Conservation (phyloP, 2,888 invertebrate species). For the Spodoptera littoralis region DNA sequence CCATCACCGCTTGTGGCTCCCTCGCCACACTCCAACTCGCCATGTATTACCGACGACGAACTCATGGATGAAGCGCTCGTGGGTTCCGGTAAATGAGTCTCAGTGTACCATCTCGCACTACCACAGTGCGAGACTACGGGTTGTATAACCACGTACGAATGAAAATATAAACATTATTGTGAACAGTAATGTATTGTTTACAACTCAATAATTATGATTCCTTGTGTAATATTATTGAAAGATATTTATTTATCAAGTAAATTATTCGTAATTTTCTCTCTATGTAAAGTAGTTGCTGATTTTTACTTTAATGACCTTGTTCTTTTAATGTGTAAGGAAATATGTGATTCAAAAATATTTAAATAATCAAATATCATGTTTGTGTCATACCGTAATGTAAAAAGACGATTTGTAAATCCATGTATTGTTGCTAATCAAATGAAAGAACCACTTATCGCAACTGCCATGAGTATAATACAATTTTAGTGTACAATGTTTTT, state of each 20-base stretch:
- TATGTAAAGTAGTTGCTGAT: constrained; percentile 45
- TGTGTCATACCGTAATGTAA: constrained; percentile 58
- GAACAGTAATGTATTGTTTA: constrained; percentile 29
- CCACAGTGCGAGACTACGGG: constrained; percentile 1
- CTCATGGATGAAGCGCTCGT: constrained; percentile 96
- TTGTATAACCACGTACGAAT: constrained; percentile 19
- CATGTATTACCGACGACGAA: constrained; percentile 96
- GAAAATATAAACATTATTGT: constrained; percentile 22
- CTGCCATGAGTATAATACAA: constrained; percentile 72
- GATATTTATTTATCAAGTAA: constrained; percentile 54
- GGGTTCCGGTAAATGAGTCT: constrained; percentile 92
- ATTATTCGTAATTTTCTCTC: constrained; percentile 48
- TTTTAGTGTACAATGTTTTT: constrained; percentile 68
- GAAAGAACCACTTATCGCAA: constrained; percentile 62
- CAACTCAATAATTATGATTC: constrained; percentile 33
- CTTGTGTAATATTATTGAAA: constrained; percentile 51
- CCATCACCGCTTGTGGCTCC: constrained; percentile 91
- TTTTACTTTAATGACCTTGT: constrained; percentile 43
- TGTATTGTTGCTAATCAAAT: constrained; percentile 50
- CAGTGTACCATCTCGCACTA: constrained; percentile 6
- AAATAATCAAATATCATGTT: constrained; percentile 46
- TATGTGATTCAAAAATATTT: constrained; percentile 54
- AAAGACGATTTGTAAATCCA: constrained; percentile 57
- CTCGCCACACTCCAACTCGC: constrained; percentile 92
- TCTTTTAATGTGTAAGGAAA: constrained; percentile 41